phyloP scores from a whole-genome alignment of 2,888 invertebrate species.

The Tiphia femorata region DNA sequence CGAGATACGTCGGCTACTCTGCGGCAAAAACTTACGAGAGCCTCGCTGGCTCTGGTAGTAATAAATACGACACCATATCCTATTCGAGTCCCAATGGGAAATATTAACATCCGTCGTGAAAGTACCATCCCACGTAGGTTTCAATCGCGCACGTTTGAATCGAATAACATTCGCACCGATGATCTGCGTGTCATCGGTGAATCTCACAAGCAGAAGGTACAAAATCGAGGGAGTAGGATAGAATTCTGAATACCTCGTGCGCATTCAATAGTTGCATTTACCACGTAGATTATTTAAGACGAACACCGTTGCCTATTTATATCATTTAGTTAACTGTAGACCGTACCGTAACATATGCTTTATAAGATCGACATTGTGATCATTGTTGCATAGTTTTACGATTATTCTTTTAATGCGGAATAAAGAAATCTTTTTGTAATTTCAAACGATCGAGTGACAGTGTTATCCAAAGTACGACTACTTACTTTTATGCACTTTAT shows the following conservation, averaged over 20 bases:
- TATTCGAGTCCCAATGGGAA: slow-evolving; percentile 60
- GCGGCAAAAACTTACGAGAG: slow-evolving; percentile 43
- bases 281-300: slow-evolving; percentile 31
- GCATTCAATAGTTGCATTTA: slow-evolving; percentile 7
- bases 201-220: slow-evolving; percentile 2
- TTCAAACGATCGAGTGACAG: no score
- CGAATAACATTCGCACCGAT: background rate
- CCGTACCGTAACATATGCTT: slow-evolving; percentile 9
- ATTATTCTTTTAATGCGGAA: slow-evolving; percentile 46
- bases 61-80: slow-evolving; percentile 65
- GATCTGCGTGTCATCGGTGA: background rate
- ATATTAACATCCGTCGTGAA: no score
- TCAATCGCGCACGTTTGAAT: no score
- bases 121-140: no score
- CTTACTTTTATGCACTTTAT: no score
- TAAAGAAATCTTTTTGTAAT: slow-evolving; percentile 26
- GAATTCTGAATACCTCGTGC: slow-evolving; percentile 8
- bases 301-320: slow-evolving; percentile 45
- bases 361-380: slow-evolving; percentile 32
- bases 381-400: slow-evolving; percentile 46
- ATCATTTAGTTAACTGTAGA: slow-evolving; percentile 14
- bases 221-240: slow-evolving; percentile 5
- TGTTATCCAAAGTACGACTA: no score
- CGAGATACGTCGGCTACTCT: slow-evolving; percentile 53
- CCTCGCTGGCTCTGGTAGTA: slow-evolving; percentile 31